Evolutionary conservation across 2,113 vertebrate genomes (phyloP).

Genomic region (Apeltes quadracus): DNA sequence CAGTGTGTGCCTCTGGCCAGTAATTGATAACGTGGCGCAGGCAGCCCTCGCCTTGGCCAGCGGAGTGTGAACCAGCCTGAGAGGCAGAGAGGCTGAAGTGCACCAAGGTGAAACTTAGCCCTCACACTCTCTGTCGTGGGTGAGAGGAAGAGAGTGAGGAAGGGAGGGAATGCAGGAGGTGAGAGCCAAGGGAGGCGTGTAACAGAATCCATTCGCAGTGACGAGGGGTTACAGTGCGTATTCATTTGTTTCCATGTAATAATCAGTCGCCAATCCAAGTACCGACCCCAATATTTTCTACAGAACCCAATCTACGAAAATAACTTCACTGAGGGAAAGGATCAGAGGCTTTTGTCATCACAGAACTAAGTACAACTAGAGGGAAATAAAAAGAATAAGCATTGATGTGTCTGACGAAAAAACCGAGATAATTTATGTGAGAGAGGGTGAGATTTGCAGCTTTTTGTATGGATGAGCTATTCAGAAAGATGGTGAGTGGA

Average conservation of each 20-base stretch:
- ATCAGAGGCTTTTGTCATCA: conserved; percentile 10
- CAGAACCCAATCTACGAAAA: background rate
- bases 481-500: conserved; percentile 46
- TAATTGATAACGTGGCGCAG: conserved; percentile 80
- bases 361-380: conserved; percentile 1
- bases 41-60: conserved; percentile 69
- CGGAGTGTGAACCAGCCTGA: conserved; percentile 74
- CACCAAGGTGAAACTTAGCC: conserved; percentile 67
- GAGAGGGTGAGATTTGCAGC: conserved; percentile 47
- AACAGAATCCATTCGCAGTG: conserved; percentile 44
- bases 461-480: conserved; percentile 52
- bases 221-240: conserved; percentile 46
- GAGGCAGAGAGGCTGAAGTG: conserved; percentile 72
- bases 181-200: conserved; percentile 43
- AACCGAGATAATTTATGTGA: conserved; percentile 26
- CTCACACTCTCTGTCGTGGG: conserved; percentile 56
- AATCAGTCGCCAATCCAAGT: conserved; percentile 34
- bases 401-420: conserved; percentile 19
- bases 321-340: background rate
- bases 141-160: conserved; percentile 23
- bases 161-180: conserved; percentile 38
- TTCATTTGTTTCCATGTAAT: conserved; percentile 43
- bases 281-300: background rate
- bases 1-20: conserved; percentile 72
- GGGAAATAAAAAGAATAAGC: conserved; percentile 30